A percentile compares a stretch with the other conserved stretches of the same genome.
Evolutionary conservation across 2,113 vertebrate genomes (phyloP).

Genomic region (Poeciliopsis prolifica): DNA sequence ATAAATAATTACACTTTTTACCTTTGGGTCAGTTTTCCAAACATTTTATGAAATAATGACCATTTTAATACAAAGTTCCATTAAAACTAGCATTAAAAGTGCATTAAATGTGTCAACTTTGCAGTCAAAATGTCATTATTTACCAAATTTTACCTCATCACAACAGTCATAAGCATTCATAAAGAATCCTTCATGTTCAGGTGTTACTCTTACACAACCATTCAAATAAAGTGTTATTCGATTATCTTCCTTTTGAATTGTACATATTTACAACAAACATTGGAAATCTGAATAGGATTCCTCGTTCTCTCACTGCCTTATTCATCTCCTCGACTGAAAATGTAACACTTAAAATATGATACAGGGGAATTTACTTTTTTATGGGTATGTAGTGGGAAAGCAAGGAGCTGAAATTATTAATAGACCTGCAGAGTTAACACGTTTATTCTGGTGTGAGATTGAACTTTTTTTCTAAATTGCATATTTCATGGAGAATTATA

Average conservation of each 20-base stretch:
- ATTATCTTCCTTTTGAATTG: background rate
- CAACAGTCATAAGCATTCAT: too few relatives aligned
- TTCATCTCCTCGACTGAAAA: background rate
- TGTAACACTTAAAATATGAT: background rate
- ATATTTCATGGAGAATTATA: constrained; percentile 4
- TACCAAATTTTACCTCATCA: too few relatives aligned
- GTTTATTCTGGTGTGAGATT: background rate
- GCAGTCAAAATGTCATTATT: too few relatives aligned
- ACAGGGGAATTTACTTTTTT: background rate
- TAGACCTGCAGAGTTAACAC: background rate
- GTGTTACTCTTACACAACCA: too few relatives aligned
- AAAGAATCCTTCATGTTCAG: too few relatives aligned
- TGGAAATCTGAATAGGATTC: background rate
- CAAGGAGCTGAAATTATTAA: background rate
- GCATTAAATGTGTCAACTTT: too few relatives aligned
- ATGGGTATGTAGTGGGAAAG: background rate
- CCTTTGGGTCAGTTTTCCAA: too few relatives aligned
- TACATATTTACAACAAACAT: background rate
- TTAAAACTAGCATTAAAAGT: too few relatives aligned
- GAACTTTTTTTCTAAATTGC: constrained; percentile 7
- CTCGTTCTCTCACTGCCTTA: background rate
- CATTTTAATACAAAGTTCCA: too few relatives aligned
- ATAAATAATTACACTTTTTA: too few relatives aligned
- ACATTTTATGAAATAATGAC: too few relatives aligned
- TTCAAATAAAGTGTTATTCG: too few relatives aligned